These are phyloP conservation scores for Prunella himalayana DNA, from an alignment of 2,113 vertebrate species.

Conservation along the genomic window DNA sequence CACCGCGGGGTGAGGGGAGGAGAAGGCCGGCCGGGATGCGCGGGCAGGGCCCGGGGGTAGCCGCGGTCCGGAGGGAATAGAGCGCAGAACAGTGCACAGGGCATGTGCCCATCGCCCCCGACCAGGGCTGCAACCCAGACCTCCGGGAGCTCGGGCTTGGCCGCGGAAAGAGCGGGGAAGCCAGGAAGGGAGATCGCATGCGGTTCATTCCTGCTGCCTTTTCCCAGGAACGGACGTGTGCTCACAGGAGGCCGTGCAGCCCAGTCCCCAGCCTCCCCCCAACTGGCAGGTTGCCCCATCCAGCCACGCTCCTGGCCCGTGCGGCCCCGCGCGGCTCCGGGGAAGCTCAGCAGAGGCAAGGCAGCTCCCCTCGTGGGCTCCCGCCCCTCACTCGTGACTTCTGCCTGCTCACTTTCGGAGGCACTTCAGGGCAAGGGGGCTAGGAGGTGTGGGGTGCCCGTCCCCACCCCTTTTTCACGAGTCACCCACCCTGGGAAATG, in stretches of 20 bases:
- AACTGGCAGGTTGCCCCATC: not conserved
- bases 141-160: not conserved
- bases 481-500: conserved; percentile 7
- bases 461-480: not conserved
- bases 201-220: not conserved
- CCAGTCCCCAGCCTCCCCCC: not conserved
- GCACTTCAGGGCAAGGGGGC: not conserved
- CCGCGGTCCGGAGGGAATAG: not conserved
- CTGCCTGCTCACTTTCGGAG: not conserved
- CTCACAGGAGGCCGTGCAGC: not conserved
- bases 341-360: not conserved
- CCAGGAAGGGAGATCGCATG: not conserved
- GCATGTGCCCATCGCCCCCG: no score
- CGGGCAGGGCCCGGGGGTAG: not conserved
- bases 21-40: not conserved
- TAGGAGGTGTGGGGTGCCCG: not conserved
- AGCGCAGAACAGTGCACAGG: not conserved
- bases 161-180: not conserved
- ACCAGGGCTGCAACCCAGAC: not conserved
- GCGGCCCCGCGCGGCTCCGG: not conserved
- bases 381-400: not conserved
- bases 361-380: not conserved
- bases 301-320: not conserved
- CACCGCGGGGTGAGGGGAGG: not conserved
- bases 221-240: not conserved